A percentile compares a stretch with the other conserved stretches of the same genome.
Evolutionary conservation across 2,113 vertebrate species (phyloP).

Genomic region (Oxyruncus cristatus): DNA sequence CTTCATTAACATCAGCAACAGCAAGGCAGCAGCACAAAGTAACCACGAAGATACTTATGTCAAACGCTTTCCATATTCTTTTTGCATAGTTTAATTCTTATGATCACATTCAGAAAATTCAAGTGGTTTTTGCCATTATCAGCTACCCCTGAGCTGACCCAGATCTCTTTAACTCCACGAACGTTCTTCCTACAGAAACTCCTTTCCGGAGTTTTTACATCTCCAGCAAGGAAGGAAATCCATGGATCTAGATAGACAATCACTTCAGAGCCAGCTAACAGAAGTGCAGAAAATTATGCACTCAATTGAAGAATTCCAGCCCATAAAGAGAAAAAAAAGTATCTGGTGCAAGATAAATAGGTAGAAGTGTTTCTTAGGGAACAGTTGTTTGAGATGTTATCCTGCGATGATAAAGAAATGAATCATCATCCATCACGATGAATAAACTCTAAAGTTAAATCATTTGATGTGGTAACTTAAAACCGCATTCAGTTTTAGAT

Average conservation of each 20-base stretch:
- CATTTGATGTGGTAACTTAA: conserved; percentile 61
- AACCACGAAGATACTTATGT: neutral
- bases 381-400: neutral
- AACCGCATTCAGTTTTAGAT: conserved; percentile 53
- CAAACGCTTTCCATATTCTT: neutral
- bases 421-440: conserved; percentile 45
- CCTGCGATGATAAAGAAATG: conserved; percentile 30
- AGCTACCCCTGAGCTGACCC: neutral
- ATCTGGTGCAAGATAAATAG: conserved; percentile 24
- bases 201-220: neutral
- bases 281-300: neutral
- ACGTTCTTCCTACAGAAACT: neutral
- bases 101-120: neutral
- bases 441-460: neutral
- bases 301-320: conserved; percentile 6
- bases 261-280: neutral
- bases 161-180: neutral
- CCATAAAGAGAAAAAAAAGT: neutral
- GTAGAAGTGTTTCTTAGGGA: neutral
- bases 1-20: neutral
- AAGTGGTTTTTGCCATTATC: neutral
- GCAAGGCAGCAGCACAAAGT: neutral
- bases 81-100: neutral
- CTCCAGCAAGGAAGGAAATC: neutral
- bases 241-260: neutral